Evolutionary conservation across 2,888 invertebrate species (phyloP).

Genomic region (Thalpophila matura): DNA sequence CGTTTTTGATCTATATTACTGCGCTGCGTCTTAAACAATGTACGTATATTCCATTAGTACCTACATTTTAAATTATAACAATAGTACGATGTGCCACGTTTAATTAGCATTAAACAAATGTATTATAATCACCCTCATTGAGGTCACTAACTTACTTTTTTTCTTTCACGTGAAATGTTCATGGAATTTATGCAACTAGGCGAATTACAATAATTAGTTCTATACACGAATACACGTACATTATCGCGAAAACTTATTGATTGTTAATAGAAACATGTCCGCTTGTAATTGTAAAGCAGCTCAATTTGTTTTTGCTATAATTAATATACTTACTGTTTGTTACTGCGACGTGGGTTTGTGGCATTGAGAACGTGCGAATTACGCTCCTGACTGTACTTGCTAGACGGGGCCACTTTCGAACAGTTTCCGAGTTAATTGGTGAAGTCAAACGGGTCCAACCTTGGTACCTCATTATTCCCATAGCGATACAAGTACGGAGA

Average conservation of each 20-base stretch:
- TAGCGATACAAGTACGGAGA: slow-evolving; percentile 26
- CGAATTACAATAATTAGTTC: slow-evolving; percentile 16
- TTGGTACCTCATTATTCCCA: slow-evolving; percentile 49
- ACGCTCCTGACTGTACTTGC: slow-evolving; percentile 59
- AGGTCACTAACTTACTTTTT: slow-evolving; percentile 43
- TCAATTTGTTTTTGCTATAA: slow-evolving; percentile 5
- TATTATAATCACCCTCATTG: slow-evolving; percentile 38
- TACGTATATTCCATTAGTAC: background rate
- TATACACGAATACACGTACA: slow-evolving; percentile 1
- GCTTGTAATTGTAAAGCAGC: slow-evolving; percentile 27
- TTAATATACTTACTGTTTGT: background rate
- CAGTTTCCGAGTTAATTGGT: slow-evolving; percentile 66
- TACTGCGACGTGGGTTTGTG: too few species aligned
- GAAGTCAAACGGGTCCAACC: slow-evolving; percentile 56
- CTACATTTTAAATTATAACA: slow-evolving; percentile 20
- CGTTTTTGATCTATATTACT: background rate
- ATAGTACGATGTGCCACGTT: slow-evolving; percentile 41
- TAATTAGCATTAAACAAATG: slow-evolving; percentile 50
- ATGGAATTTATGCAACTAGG: slow-evolving; percentile 33
- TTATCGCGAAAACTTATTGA: slow-evolving; percentile 17
- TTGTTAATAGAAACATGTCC: slow-evolving; percentile 17
- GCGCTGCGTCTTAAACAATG: slow-evolving; percentile 20
- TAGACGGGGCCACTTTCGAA: slow-evolving; percentile 66
- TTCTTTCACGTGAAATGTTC: slow-evolving; percentile 53
- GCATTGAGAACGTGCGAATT: slow-evolving; percentile 1